Evolutionary conservation across 2,113 vertebrate species (phyloP), one percentile per base, ranked within the genome.

Genomic region (Dinomys branickii): DNA sequence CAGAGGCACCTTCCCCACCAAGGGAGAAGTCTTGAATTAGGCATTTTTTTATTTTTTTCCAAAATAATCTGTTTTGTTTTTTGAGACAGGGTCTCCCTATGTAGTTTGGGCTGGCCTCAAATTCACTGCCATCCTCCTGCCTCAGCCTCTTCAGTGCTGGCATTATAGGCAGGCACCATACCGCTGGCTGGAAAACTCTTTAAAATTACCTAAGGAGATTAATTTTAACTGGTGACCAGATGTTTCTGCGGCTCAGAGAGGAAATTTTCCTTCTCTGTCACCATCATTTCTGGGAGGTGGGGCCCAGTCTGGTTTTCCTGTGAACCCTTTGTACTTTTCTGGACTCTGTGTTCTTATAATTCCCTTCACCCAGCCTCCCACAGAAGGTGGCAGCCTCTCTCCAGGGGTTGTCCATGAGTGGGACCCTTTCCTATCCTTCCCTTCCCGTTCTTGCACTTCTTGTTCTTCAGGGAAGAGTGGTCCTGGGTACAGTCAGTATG

Each of bases 251-350:
- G n/a, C 85, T 85, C 22, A 63, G 87, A 88, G 52, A 83, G 41
- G 84, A 35, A n/a, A 78, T 65, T 77, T 80, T 88, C 22, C 78
- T 83, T 54, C 8, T 89, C n/a, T 41, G 2, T 87, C 59, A 59
- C 17, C 65, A 52, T 73, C 56, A 44, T 88, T 84, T 94, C 63
- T 65, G 63, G 22, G 54, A 33, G 47, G 61, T 58, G 50, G 33
- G 58, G 85, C 63, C 61, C 47, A 58, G 17, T 82, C 52, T 59
- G 38, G 11, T 63, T 84, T 86, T 90, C 50, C 33, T 87, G 38
- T 69, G 59, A 77, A 4, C 80, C 80, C 38, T 96, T 63, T 61
- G 54, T 56, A 9, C 85, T 87, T 58, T 61, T 63, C 33, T 69
- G 10, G 80, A 24, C 75, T 86, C 67, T 54, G 0, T 71, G n/a